Evolutionary conservation across 1,140 invertebrate genomes (phyloP), one percentile per base, ranked within the genome.

Genomic region (Drosophila saltans): DNA sequence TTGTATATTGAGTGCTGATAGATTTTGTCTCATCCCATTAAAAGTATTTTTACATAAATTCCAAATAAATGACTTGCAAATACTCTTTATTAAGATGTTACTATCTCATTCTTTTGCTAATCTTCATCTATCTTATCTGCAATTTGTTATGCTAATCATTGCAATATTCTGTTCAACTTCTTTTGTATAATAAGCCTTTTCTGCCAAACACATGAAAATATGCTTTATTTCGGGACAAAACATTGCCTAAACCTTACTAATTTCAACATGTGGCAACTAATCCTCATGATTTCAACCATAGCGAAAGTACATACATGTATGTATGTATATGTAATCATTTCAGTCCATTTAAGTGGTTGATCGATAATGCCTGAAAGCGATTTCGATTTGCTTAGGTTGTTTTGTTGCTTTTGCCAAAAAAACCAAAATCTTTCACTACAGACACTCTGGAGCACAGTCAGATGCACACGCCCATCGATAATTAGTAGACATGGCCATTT

Each of bases 401-500:
- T 24, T n/a, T 2, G 41, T n/a, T 10, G 21, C 28, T 24, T 55
- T 41, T 36, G 56, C 61, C 24, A 56, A 56, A 5, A 3, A 30
- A 26, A 52, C 45, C 8, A 4, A 48, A 66, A 67, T 72, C 66
- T 63, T 76, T 84, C 56, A 16, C 58, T 60, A 43, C 36, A 60
- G 68, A 72, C 78, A 80, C 72, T 75, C 68, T 33, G 58, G 55
- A 69, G 39, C 43, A 68, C 39, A 61, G 52, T 36, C 6, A 36
- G 60, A 52, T 66, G 57, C 81, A 81, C 81, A 81, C 81, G 82
- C 82, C 82, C 79, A 52, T 64, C 55, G 76, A 80, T 88, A 86
- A 86, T 86, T 86, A 86, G 83, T 80, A 73, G 83, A 83, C 65
- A 74, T 70, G 64, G 60, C 83, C 83, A 80, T 83, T 83, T 84